phyloP scores from a whole-genome alignment of 2,113 vertebrate species.

The Channa maculata region DNA sequence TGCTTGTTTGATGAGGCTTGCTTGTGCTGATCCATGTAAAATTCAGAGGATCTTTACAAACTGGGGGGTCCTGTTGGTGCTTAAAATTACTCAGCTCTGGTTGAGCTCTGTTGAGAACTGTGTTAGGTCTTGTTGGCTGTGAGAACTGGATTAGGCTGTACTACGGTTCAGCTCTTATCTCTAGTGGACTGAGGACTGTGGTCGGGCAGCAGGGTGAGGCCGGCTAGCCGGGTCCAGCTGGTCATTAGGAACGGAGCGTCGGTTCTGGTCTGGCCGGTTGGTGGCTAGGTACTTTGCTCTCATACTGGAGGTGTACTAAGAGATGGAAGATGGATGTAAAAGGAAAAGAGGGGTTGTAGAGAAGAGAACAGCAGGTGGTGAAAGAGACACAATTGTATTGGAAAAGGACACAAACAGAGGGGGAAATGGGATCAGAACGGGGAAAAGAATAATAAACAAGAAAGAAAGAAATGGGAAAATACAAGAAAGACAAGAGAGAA shows the following conservation, averaged over 20 bases:
- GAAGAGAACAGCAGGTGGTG: not conserved
- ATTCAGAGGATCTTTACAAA: constrained; percentile 19
- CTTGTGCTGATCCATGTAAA: constrained; percentile 31
- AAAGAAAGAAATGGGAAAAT: not conserved
- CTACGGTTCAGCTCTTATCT: constrained; percentile 21
- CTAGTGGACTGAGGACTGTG: constrained; percentile 82
- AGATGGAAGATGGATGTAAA: constrained; percentile 35
- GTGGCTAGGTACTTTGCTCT: constrained; percentile 99
- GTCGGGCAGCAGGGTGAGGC: constrained; percentile 75
- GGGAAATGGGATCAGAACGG: not conserved
- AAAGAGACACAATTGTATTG: not conserved
- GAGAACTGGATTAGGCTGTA: constrained; percentile 67
- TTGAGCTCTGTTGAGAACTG: constrained; percentile 7
- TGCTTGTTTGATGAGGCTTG: constrained; percentile 43
- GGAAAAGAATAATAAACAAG: constrained; percentile 3
- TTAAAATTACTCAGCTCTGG: constrained; percentile 27
- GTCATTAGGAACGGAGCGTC: constrained; percentile 81
- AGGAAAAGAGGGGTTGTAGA: not conserved
- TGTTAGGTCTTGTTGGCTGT: constrained; percentile 50
- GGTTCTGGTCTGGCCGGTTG: constrained; percentile 90
- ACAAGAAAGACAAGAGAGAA: constrained; percentile 10
- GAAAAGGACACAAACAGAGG: constrained; percentile 6
- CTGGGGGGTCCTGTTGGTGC: constrained; percentile 35
- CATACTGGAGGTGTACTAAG: constrained; percentile 98
- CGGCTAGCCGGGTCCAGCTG: constrained; percentile 80